Evolutionary conservation across 2,888 invertebrate genomes (phyloP), one percentile per base, ranked within the genome.

Genomic region (Perizoma flavofasciatum): DNA sequence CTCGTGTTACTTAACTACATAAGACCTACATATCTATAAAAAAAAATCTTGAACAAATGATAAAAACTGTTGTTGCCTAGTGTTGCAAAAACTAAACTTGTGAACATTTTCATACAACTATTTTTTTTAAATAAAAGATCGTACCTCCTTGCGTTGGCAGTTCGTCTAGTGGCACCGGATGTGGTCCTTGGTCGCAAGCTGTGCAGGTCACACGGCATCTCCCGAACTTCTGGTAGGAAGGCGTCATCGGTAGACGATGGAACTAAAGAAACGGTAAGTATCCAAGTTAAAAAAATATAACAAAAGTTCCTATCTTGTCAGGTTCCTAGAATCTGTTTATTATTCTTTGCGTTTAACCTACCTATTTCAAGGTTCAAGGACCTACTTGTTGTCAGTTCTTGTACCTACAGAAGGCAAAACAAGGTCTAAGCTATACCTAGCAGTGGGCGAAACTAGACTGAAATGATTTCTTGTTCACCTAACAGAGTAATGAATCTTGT

Each of bases 131-230:
- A 22, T 6, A 44, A 46, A n/a, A 3, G 46, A 39, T 39, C 41
- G 37, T 85, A 92, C 92, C 92, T 80, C 72, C 92, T 85, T 0
- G 92, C 74, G 72, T 91, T 91, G 5, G 91, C 89, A 6, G 90
- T 91, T n/a, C 88, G 81, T n/a, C 91, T 75, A 0, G 91, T 91
- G 6, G 88, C 90, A 1, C 86, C 88, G 0, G 92, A 89, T 0
- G 82, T 89, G 10, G 92, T 89, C 50, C 90, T 83, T 3, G 91
- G 85, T 11, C 89, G 83, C 32, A 86, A 73, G 55, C 82, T 86
- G 43, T 83, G 81, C 4, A 82, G 70, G 51, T 89, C 89, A 3
- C 83, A 62, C 0, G 86, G 85, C 50, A 80, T 75, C 49, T 89
- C 90, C 0, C 79, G 83, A 9, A 83, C 82, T 77, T 92, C 91